phyloP scores from a whole-genome alignment of 2,113 vertebrate species.

The Xyrauchen texanus region DNA sequence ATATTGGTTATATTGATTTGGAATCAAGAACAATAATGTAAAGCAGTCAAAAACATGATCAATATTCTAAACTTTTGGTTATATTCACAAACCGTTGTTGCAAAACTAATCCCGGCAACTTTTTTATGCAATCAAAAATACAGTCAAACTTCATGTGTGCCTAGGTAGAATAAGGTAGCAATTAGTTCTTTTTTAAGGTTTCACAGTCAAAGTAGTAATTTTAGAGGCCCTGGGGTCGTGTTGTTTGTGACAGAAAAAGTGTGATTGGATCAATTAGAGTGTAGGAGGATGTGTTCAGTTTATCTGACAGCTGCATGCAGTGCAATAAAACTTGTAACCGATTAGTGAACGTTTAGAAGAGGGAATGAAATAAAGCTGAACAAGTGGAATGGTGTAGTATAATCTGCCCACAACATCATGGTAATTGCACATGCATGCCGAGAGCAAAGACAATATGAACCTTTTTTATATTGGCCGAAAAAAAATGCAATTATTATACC shows the following conservation, averaged over 20 bases:
- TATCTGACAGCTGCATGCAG: slow-evolving; percentile 60
- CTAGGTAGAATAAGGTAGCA: slow-evolving; percentile 5
- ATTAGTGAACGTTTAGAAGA: slow-evolving; percentile 56
- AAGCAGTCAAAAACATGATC: background rate
- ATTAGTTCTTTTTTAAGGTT: slow-evolving; percentile 28
- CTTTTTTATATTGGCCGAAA: slow-evolving; percentile 21
- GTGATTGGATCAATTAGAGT: slow-evolving; percentile 32
- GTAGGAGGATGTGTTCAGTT: slow-evolving; percentile 44
- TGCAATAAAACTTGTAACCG: slow-evolving; percentile 42
- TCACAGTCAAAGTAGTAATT: slow-evolving; percentile 39
- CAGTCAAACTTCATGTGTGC: slow-evolving; percentile 20
- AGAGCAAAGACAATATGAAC: slow-evolving; percentile 5
- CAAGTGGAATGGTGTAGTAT: background rate
- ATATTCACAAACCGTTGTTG: background rate
- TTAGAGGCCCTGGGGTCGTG: slow-evolving; percentile 43
- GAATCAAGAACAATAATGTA: background rate
- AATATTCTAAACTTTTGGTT: no score
- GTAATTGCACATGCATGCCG: no score
- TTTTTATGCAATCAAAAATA: background rate
- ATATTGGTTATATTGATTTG: slow-evolving; percentile 14
- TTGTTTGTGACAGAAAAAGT: slow-evolving; percentile 52
- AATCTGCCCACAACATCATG: slow-evolving; percentile 17
- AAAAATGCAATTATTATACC: slow-evolving; percentile 23
- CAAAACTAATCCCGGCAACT: background rate
- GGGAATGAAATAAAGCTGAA: slow-evolving; percentile 32